phyloP scores from a whole-genome alignment of 2,113 vertebrate genomes.

The Sylvilagus bachmani region DNA sequence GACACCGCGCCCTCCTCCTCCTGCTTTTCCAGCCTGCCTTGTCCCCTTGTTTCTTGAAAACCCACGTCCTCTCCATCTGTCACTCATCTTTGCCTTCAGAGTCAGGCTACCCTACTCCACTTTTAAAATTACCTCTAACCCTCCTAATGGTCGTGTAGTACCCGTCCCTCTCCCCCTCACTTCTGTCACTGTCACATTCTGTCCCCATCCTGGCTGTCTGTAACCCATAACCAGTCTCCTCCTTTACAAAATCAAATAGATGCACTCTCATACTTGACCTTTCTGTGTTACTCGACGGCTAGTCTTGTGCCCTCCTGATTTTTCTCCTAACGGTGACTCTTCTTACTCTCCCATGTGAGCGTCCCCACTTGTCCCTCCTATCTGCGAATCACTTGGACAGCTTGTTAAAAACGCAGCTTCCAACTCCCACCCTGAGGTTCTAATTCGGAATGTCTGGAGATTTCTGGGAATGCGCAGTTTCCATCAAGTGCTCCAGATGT shows the following conservation, averaged over 20 bases:
- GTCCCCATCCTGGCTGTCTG: neutral
- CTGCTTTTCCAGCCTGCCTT: neutral
- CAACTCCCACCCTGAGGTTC: neutral
- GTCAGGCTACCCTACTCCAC: neutral
- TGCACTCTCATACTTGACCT: accelerated
- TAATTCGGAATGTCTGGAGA: neutral
- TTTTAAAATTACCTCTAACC: neutral
- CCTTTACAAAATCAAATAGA: neutral
- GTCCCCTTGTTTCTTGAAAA: neutral
- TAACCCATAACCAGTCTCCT: neutral
- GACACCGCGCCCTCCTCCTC: no score
- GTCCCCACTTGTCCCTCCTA: no score
- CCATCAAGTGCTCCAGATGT: neutral
- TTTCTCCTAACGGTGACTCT: neutral
- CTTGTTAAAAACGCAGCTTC: neutral
- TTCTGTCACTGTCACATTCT: no score
- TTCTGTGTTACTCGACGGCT: neutral
- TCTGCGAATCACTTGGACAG: neutral
- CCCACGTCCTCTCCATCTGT: neutral
- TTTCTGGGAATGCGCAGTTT: neutral
- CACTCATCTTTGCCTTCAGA: neutral
- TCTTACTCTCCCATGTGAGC: neutral
- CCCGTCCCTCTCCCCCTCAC: no score
- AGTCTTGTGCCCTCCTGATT: neutral
- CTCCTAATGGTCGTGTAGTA: accelerated